Base-by-base conservation (phyloP, 2,797 vertebrate species). In the Myotis daubentonii region DNA sequence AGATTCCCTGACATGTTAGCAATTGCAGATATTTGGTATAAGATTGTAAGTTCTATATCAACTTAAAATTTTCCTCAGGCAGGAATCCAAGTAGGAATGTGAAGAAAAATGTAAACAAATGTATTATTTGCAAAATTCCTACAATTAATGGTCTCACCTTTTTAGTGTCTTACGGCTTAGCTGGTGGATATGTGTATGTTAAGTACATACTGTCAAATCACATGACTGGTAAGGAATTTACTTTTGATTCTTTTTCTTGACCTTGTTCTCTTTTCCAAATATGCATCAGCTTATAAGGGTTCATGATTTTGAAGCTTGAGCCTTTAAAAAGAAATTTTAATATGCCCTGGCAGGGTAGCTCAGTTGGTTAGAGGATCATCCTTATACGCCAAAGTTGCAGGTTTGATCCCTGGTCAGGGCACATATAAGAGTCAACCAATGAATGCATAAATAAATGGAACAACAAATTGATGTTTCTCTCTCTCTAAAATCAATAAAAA, bases 171-270 rank as follows among this genome's bases (percentile, higher is more conserved):
- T 92, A 11, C 10, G 22, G 80, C 41, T 81, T 79, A 89, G 86
- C 51, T 94, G 62, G n/a, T 81, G 38, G 53, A 36, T 68, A 12
- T 83, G n/a, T 60, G 20, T 41, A 33, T 84, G 15, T 15, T 23
- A 87, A 68, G 47, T 81, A 41, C 44, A 38, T 68, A 74, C 89
- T 92, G 79, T 94, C 84, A 89, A 94, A 91, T 97, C 97, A 97
- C 95, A 87, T 97, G 96, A 95, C 2, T 41, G 76, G 89, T 76
- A 4, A 98, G 95, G 97, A 98, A 98, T 98, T 98, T 97, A 47
- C 88, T 98, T 97, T 97, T 97, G 95, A 97, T 98, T 98, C 97
- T 98, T 98, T 98, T 97, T 97, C 97, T 98, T 97, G 96, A 98
- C 72, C 89, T 96, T 97, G 81, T 95, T 97, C 90, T 97, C 89